Conservation (phyloP, 2,797 vertebrate species). For the Acipenser ruthenus region DNA sequence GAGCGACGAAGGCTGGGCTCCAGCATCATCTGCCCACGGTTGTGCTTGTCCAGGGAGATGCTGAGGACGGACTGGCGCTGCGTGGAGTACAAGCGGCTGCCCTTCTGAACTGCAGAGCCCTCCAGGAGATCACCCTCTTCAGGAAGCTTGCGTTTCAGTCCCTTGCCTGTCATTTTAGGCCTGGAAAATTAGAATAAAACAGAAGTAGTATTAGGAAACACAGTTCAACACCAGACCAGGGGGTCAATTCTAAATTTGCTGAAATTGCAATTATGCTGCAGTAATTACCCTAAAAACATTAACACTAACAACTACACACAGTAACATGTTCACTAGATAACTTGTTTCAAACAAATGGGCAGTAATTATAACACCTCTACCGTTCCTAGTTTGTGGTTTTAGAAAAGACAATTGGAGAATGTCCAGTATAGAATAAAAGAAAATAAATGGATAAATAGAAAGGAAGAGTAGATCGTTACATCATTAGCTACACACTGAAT, state of each 20-base stretch:
- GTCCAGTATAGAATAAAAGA: too few species aligned
- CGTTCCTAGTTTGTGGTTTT: too few species aligned
- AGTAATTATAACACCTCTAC: too few species aligned
- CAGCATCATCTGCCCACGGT: conserved; percentile 52
- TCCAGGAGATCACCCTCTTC: conserved; percentile 35
- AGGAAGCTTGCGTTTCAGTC: conserved; percentile 64
- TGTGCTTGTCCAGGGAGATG: conserved; percentile 70
- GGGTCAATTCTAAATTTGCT: not conserved
- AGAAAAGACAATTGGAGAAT: too few species aligned
- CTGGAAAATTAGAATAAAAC: conserved; percentile 15
- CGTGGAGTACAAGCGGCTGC: conserved; percentile 43
- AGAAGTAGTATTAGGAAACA: not conserved
- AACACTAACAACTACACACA: too few species aligned
- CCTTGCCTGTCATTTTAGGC: conserved; percentile 57
- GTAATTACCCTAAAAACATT: too few species aligned
- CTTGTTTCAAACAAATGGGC: too few species aligned
- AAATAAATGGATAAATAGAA: too few species aligned
- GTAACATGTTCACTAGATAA: too few species aligned
- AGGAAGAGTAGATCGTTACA: too few species aligned
- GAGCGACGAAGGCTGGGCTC: conserved; percentile 66
- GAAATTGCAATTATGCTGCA: too few species aligned
- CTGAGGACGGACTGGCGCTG: conserved; percentile 66
- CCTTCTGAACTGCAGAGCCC: conserved; percentile 19
- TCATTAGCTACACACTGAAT: too few species aligned
- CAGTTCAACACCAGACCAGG: not conserved